phyloP scores from a whole-genome alignment of 2,888 invertebrate genomes.

The Tipula helvola region DNA sequence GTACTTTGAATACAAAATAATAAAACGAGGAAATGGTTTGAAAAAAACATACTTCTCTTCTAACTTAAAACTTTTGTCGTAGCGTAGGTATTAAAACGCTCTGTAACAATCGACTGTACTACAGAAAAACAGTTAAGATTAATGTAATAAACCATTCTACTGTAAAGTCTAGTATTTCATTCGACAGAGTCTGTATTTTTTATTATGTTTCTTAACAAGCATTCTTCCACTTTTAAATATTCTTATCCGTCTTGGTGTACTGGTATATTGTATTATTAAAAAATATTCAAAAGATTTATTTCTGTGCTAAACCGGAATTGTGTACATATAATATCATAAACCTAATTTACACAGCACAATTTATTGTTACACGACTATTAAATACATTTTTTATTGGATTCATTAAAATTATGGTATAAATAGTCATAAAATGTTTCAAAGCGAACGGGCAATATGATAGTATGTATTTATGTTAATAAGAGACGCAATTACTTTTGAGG shows the following conservation, averaged over 20 bases:
- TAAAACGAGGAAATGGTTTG: too few species aligned
- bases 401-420: background rate
- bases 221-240: background rate
- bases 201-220: background rate
- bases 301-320: background rate
- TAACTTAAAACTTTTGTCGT: background rate
- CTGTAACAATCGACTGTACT: background rate
- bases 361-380: background rate
- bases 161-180: background rate
- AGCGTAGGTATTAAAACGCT: background rate
- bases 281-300: background rate
- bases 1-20: too few species aligned
- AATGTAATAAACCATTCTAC: background rate
- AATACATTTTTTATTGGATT: background rate
- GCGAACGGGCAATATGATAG: background rate
- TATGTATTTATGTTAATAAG: background rate
- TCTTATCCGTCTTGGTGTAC: background rate
- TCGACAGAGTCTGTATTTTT: background rate
- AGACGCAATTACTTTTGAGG: background rate
- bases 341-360: background rate
- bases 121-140: background rate
- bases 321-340: background rate
- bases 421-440: background rate
- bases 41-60: too few species aligned
- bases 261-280: background rate